Conservation (phyloP, 30 jellyfish, hydroid and myxozoan species). For the Chrysaora quinquecirrha region DNA sequence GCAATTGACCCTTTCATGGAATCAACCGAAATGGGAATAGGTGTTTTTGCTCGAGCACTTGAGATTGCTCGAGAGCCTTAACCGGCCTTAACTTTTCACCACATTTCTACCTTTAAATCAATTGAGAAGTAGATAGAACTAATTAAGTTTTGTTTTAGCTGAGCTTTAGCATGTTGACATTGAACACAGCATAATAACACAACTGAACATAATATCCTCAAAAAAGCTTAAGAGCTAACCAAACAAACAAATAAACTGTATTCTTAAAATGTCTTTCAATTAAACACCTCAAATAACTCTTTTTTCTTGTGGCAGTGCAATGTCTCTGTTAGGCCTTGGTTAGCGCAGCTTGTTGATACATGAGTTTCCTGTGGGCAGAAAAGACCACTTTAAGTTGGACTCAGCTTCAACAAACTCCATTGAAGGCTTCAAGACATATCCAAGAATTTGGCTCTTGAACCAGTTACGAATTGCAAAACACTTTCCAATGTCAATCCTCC, state of each 20-base stretch:
- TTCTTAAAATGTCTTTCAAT: neutral
- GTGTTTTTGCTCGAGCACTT: neutral
- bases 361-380: slow-evolving; percentile 1
- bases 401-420: neutral
- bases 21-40: neutral
- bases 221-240: neutral
- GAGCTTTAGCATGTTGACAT: neutral
- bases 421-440: neutral
- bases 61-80: neutral
- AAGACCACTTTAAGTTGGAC: neutral
- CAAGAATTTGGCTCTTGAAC: neutral
- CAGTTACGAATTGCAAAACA: slow-evolving; percentile 1
- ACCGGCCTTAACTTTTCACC: neutral
- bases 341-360: slow-evolving; percentile 1
- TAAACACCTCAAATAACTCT: neutral
- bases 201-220: neutral
- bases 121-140: neutral
- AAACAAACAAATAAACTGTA: neutral
- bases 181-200: neutral
- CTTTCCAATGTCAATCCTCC: neutral
- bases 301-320: neutral
- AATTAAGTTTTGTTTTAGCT: neutral
- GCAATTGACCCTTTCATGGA: slow-evolving; percentile 1
- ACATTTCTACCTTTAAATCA: neutral
- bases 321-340: slow-evolving; percentile 1